Evolutionary conservation across 2,797 vertebrate genomes (phyloP), one percentile per base, ranked within the genome.

Genomic region (Macropus fuliginosus): DNA sequence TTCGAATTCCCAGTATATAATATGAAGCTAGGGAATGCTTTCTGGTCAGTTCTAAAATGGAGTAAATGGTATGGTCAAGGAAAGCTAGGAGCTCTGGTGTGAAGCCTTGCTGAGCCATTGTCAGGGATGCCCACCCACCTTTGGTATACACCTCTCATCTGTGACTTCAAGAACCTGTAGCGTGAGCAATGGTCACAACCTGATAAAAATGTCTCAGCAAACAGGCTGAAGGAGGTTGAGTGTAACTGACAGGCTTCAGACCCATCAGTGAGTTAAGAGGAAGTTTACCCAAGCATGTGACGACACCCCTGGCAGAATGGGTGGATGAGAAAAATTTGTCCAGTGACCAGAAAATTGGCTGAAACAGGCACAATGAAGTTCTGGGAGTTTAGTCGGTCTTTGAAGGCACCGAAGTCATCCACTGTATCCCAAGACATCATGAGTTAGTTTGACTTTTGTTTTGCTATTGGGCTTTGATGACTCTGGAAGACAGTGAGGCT

Each of bases 31-130:
- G 11, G 56, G 29, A 62, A 62, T 62, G 29, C 57, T 34, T 62
- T 62, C 57, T 31, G 29, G 29, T 31, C 29, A 31, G 29, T 62
- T 31, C 57, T 62, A 62, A 62, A 62, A 62, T 62, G 57, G 28
- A 12, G 57, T 13, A 27, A 0, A 27, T 57, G 56, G 0, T 0
- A 1, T 57, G 11, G 6, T n/a, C 14, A 40, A 3, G 34, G 34
- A 74, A 0, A 5, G 18, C 34, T n/a, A 40, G 34, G 5, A n/a
- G 14, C 14, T 74, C 62, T 74, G 34, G 2, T 66, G 13, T 66
- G 62, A 4, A 14, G 34, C 31, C 4, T 66, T n/a, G 5, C 5
- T 1, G 5, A 34, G 62, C 34, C 12, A 3, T 66, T n/a, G 16
- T 66, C 31, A n/a, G 34, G 59, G 1, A 14, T 16, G 31, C 31